These are phyloP conservation scores for Calyptomena viridis DNA, from an alignment of 2,113 vertebrate species.

Conservation along the genomic window DNA sequence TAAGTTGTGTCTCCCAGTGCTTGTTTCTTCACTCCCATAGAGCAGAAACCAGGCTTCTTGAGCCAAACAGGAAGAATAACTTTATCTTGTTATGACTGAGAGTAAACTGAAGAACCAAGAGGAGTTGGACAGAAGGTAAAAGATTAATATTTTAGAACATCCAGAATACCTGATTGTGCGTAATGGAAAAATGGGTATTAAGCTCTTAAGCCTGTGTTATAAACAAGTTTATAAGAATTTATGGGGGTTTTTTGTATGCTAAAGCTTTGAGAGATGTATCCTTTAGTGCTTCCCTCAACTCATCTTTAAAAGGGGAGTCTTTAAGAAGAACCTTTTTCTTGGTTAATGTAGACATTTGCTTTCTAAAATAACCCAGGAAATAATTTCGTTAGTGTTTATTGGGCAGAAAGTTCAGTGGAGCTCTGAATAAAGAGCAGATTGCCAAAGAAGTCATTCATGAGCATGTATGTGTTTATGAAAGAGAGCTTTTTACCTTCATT, in stretches of 20 bases:
- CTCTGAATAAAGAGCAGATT: neutral
- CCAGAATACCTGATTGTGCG: neutral
- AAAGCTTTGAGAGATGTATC: neutral
- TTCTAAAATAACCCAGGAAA: constrained; percentile 10
- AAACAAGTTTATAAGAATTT: neutral
- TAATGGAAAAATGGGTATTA: neutral
- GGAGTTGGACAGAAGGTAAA: neutral
- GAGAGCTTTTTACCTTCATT: constrained; percentile 7
- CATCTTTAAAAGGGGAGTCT: neutral
- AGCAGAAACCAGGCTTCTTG: neutral
- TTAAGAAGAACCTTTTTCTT: neutral
- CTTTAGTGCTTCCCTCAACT: neutral
- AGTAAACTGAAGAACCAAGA: neutral
- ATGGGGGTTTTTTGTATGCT: neutral
- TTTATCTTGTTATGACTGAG: neutral
- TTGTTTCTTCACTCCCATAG: neutral
- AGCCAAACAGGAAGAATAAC: neutral
- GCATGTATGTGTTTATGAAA: neutral
- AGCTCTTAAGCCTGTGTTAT: neutral
- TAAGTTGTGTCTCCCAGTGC: neutral
- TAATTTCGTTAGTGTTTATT: neutral
- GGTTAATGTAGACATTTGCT: neutral
- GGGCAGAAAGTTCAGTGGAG: neutral
- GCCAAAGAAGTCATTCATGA: constrained; percentile 7
- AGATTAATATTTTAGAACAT: neutral